Conservation (phyloP, 2,113 vertebrate species). For the Lamprologus callipterus region DNA sequence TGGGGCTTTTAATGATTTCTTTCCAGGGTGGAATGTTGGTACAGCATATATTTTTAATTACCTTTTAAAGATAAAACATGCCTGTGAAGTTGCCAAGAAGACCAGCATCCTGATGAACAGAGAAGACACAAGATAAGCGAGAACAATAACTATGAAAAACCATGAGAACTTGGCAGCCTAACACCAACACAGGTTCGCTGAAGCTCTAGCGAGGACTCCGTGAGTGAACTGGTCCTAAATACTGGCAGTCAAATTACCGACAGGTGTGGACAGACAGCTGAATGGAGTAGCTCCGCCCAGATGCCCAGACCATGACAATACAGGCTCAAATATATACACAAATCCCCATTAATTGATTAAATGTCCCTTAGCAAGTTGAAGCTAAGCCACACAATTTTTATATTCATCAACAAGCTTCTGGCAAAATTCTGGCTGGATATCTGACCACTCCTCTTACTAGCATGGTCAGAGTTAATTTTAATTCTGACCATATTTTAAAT, state of each 20-base stretch:
- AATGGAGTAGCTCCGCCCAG: background rate
- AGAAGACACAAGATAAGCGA: background rate
- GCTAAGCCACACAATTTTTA: background rate
- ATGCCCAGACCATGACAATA: background rate
- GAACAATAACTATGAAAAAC: background rate
- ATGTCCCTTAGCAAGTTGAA: background rate
- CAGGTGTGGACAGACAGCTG: background rate
- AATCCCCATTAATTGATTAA: background rate
- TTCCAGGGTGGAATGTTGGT: background rate
- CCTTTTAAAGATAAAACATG: background rate
- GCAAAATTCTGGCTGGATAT: background rate
- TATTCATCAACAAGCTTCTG: background rate
- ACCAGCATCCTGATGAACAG: background rate
- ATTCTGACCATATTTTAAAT: no score
- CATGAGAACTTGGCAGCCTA: background rate
- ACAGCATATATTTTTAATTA: background rate
- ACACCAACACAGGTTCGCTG: background rate
- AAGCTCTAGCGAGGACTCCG: background rate
- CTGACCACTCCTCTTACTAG: background rate
- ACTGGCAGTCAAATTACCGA: background rate
- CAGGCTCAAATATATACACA: background rate
- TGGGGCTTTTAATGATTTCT: background rate
- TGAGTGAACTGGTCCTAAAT: background rate
- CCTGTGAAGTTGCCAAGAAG: background rate
- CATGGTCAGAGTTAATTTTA: background rate